Conservation (phyloP, 2,797 vertebrate species). For the Diplodus sargus region DNA sequence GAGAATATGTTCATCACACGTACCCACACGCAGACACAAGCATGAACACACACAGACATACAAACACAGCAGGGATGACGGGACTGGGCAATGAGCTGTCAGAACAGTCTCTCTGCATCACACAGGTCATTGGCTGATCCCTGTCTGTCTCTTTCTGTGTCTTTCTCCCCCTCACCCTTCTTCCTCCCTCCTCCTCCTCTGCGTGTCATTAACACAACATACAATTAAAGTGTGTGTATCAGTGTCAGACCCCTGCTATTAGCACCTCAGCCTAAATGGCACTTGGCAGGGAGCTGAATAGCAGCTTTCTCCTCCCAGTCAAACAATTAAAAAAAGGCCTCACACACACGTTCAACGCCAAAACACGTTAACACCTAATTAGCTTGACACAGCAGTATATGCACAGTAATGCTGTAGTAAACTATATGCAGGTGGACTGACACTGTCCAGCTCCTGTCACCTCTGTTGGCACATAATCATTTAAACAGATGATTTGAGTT, state of each 20-base stretch:
- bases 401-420: conserved; percentile 8
- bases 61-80: conserved; percentile 57
- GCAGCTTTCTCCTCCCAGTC: conserved; percentile 65
- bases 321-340: conserved; percentile 69
- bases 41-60: conserved; percentile 23
- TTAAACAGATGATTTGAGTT: conserved; percentile 5
- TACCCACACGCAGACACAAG: conserved; percentile 27
- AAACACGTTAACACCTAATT: conserved; percentile 59
- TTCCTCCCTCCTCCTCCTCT: conserved; percentile 37
- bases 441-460: conserved; percentile 19
- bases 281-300: conserved; percentile 71
- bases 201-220: conserved; percentile 75
- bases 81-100: conserved; percentile 78
- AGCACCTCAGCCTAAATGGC: conserved; percentile 72
- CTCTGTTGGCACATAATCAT: background rate
- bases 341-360: conserved; percentile 39
- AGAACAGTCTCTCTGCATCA: conserved; percentile 68
- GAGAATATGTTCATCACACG: conserved; percentile 31
- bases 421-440: conserved; percentile 9
- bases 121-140: conserved; percentile 76
- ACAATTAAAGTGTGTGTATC: conserved; percentile 78
- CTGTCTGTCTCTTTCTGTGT: conserved; percentile 58
- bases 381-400: conserved; percentile 44
- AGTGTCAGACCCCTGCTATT: conserved; percentile 72
- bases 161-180: conserved; percentile 11